Evolutionary conservation across 2,113 vertebrate genomes (phyloP).

Genomic region (Excalfactoria chinensis): DNA sequence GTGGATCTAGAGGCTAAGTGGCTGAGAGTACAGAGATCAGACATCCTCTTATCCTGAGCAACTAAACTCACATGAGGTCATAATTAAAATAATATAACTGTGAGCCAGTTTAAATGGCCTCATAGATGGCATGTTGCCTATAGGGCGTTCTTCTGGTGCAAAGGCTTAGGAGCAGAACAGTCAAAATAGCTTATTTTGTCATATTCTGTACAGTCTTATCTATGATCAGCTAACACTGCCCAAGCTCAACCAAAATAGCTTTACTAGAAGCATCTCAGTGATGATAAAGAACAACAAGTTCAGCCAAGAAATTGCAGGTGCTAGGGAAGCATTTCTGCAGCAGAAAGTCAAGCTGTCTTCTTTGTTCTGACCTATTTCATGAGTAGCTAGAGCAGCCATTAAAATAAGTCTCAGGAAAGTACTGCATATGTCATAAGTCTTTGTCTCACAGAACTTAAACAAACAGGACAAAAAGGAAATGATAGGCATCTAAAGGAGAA

Average conservation of each 20-base stretch:
- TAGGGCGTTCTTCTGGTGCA: background rate
- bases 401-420: background rate
- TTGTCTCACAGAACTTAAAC: background rate
- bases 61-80: rapidly evolving
- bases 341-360: background rate
- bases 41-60: background rate
- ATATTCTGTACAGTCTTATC: background rate
- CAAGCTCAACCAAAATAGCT: background rate
- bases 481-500: background rate
- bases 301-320: background rate
- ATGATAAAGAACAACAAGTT: background rate
- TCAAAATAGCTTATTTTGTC: background rate
- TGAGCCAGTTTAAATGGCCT: background rate
- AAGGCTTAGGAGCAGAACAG: background rate
- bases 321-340: background rate
- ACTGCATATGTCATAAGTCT: background rate
- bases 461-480: background rate
- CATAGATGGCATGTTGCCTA: background rate
- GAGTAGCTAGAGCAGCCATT: background rate
- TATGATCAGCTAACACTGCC: background rate
- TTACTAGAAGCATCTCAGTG: background rate
- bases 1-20: background rate
- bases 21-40: background rate
- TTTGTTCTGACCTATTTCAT: background rate
- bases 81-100: background rate